phyloP scores from a whole-genome alignment of 2,113 vertebrate genomes.

The Boulengeromyrus knoepffleri region DNA sequence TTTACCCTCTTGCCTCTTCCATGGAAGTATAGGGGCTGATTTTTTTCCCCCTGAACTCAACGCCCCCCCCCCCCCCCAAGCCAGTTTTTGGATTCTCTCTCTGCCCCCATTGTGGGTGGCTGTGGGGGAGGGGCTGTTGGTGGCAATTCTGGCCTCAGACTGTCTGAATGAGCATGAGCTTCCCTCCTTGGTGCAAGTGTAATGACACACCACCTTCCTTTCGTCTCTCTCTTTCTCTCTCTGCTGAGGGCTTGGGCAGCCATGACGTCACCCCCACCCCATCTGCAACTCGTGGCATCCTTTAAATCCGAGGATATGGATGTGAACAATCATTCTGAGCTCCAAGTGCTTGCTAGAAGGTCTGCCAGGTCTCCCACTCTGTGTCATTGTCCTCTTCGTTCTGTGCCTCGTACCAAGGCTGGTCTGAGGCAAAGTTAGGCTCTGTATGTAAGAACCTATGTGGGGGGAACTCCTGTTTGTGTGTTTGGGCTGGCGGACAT shows the following conservation, averaged over 20 bases:
- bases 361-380: background rate
- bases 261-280: slow-evolving; percentile 30
- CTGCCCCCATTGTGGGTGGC: background rate
- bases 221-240: slow-evolving; percentile 7
- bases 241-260: background rate
- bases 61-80: background rate
- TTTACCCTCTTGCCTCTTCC: background rate
- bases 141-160: background rate
- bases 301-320: background rate
- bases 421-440: background rate
- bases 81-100: background rate
- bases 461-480: background rate
- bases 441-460: background rate
- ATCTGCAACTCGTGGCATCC: background rate
- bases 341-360: background rate
- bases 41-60: background rate
- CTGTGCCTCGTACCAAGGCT: background rate
- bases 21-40: background rate
- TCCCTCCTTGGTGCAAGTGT: slow-evolving; percentile 14
- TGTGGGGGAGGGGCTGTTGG: background rate
- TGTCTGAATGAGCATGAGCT: slow-evolving; percentile 7
- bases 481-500: background rate
- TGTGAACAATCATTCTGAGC: background rate
- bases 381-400: background rate
- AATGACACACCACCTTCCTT: slow-evolving; percentile 17